Conservation (phyloP, 2,113 vertebrate genomes). For the Anoura caudifer region DNA sequence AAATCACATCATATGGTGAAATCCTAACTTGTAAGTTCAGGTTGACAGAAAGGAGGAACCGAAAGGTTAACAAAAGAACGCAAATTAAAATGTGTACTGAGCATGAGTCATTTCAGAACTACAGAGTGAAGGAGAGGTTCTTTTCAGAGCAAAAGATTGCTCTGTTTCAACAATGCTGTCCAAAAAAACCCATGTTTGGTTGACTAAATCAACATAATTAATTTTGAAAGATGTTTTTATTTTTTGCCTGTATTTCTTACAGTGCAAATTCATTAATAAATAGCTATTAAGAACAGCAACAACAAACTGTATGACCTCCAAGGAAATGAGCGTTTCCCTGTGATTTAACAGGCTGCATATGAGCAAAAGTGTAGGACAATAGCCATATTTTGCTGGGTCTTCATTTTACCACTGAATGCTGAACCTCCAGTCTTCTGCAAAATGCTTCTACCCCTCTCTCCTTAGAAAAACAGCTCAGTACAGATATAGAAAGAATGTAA, state of each 20-base stretch:
- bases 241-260: background rate
- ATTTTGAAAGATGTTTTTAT: constrained; percentile 12
- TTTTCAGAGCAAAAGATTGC: background rate
- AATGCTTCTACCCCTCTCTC: background rate
- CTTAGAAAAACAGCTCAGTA: background rate
- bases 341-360: background rate
- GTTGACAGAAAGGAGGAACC: constrained; percentile 43
- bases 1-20: background rate
- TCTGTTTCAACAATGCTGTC: constrained; percentile 6
- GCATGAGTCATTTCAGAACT: constrained; percentile 27
- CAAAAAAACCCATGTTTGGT: background rate
- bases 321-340: background rate
- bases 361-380: background rate
- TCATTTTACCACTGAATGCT: background rate
- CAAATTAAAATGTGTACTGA: constrained; percentile 27
- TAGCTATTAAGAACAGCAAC: background rate
- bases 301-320: background rate
- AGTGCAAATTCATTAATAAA: constrained; percentile 6
- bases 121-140: constrained; percentile 21
- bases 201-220: constrained; percentile 7
- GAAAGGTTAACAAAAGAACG: constrained; percentile 31
- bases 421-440: background rate
- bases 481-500: background rate
- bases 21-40: background rate
- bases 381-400: background rate